Base-by-base conservation (phyloP, 2,113 vertebrate genomes). In the Aix galericulata region DNA sequence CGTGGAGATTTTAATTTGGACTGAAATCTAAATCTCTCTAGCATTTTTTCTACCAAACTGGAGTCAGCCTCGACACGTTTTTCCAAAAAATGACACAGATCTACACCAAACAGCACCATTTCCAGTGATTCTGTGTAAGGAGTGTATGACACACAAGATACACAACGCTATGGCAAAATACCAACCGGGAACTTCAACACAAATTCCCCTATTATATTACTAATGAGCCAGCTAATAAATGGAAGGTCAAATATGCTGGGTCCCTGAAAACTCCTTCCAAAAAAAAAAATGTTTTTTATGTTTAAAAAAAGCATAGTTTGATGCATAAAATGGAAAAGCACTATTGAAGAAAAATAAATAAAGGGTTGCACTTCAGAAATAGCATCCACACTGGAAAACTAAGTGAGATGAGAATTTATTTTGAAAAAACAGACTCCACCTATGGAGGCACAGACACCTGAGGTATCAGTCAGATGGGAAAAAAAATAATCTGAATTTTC, bases 401-500 rank as follows among this genome's bases (percentile, higher is more conserved):
- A 36, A 15, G 9, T 13, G 18, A 73, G 17, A 27, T 59, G n/a
- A 74, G 27, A 69, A 72, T 0, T 67, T 17, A 40, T 50, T 29
- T 68, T 38, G 15, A 90, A 76, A 8, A 32, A 56, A 56, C 1
- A 22, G 50, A 77, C 66, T 69, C 11, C 13, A 60, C 42, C 52
- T 46, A 32, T 20, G 34, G 15, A 73, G 55, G 83, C 11, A 42
- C 36, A 13, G 40, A 64, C 26, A 27, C 38, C 62, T 29, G 53
- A 72, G 14, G 3, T 10, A 88, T 5, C 0, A 0, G 29, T 60
- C 53, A 86, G 34, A 62, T 44, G 15, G 20, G 14, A n/a, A 81
- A 53, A 34, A 60, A 38, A 50, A 40, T 40, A 40, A 36, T 4
- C 2, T 1, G 2, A 20, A 63, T 78, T 81, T 81, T 63, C 66